Evolutionary conservation across 2,113 vertebrate species (phyloP).

Genomic region (Corydoras maculifer): DNA sequence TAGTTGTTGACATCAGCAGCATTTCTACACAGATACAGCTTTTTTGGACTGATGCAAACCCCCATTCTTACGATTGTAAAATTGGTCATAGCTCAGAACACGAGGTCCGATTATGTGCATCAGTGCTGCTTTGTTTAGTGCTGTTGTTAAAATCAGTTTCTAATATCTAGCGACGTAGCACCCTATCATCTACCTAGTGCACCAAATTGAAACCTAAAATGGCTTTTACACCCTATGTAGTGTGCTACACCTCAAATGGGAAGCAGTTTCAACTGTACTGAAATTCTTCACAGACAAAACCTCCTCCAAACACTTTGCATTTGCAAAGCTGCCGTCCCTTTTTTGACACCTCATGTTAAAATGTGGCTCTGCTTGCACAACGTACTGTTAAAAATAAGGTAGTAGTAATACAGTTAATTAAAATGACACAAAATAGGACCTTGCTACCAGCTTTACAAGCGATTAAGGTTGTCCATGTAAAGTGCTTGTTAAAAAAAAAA

Average conservation of each 20-base stretch:
- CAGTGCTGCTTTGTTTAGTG: neutral
- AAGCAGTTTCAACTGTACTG: neutral
- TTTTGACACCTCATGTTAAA: constrained; percentile 49
- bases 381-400: neutral
- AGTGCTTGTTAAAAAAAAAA: constrained; percentile 63
- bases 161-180: neutral
- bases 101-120: neutral
- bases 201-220: neutral
- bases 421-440: constrained; percentile 59
- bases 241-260: neutral
- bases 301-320: neutral
- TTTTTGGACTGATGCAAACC: too few species aligned
- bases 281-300: too few species aligned
- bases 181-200: neutral
- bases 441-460: constrained; percentile 60
- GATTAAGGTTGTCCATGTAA: constrained; percentile 62
- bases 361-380: constrained; percentile 47
- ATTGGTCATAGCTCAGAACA: too few species aligned
- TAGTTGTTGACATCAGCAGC: too few species aligned
- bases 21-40: too few species aligned
- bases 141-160: neutral
- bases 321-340: constrained; percentile 50
- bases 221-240: neutral
- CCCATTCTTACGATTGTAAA: too few species aligned
- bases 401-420: constrained; percentile 49